phyloP scores from a whole-genome alignment of 2,113 vertebrate species.

The Mixornis gularis region DNA sequence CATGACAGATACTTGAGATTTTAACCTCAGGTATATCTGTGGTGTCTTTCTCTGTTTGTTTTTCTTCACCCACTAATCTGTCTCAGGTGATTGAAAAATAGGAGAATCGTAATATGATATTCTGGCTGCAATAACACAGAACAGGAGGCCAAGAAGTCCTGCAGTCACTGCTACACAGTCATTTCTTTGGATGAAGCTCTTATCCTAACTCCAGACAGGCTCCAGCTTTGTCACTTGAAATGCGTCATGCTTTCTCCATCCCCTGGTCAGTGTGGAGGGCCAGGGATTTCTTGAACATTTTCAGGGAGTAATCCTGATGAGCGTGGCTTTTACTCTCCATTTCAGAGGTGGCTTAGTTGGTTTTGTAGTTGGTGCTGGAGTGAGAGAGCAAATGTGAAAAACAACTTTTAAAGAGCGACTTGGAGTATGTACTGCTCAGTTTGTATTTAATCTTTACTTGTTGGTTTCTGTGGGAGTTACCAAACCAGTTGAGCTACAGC shows the following conservation, averaged over 20 bases:
- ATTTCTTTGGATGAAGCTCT: neutral
- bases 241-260: neutral
- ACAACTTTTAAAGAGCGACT: neutral
- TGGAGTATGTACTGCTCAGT: neutral
- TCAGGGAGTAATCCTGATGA: rapidly evolving
- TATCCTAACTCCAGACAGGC: neutral
- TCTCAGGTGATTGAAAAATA: neutral
- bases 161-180: neutral
- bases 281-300: neutral
- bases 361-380: neutral
- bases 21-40: neutral
- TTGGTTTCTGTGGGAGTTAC: constrained; percentile 58
- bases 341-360: rapidly evolving
- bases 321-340: neutral
- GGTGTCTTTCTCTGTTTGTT: neutral
- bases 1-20: neutral
- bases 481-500: constrained; percentile 57
- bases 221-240: neutral
- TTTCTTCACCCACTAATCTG: neutral
- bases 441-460: constrained; percentile 40
- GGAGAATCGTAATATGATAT: neutral
- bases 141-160: neutral
- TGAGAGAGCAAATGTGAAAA: neutral
- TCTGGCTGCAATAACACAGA: neutral
- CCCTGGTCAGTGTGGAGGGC: neutral